A percentile compares a stretch with the other conserved stretches of the same genome.
These are phyloP conservation scores for Hormaphis cornu DNA, from an alignment of 1,140 invertebrate genomes.

Conservation along the genomic window DNA sequence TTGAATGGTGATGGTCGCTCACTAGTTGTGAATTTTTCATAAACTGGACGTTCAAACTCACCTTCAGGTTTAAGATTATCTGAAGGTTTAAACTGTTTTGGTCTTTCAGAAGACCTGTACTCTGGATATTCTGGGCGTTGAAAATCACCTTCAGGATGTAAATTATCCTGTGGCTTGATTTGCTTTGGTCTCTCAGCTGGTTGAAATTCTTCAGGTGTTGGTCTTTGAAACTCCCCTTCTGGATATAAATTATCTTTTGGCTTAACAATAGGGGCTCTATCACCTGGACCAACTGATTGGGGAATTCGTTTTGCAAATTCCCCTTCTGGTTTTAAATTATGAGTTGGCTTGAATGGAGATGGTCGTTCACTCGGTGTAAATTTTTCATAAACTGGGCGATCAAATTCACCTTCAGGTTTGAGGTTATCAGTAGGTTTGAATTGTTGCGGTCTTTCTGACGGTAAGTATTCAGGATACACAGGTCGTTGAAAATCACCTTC, in stretches of 20 bases:
- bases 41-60: conserved; percentile 44
- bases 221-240: conserved; percentile 52
- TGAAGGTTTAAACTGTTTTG: conserved; percentile 36
- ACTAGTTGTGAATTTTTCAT: conserved; percentile 42
- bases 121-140: conserved; percentile 40
- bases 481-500: conserved; percentile 42
- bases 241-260: conserved; percentile 54
- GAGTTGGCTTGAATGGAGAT: conserved; percentile 41
- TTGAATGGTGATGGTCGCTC: conserved; percentile 45
- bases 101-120: conserved; percentile 40
- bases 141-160: conserved; percentile 48
- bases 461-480: conserved; percentile 45
- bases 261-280: conserved; percentile 50
- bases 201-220: conserved; percentile 35
- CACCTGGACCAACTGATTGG: conserved; percentile 39
- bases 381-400: conserved; percentile 42
- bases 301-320: conserved; percentile 46
- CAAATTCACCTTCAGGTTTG: conserved; percentile 50
- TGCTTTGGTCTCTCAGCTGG: conserved; percentile 46
- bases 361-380: conserved; percentile 38
- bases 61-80: conserved; percentile 51
- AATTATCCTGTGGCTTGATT: conserved; percentile 47
- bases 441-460: conserved; percentile 44
- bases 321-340: conserved; percentile 50
- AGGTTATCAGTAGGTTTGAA: conserved; percentile 44